Evolutionary conservation across 2,113 vertebrate genomes (phyloP).

Genomic region (Mormyrus iriodes): DNA sequence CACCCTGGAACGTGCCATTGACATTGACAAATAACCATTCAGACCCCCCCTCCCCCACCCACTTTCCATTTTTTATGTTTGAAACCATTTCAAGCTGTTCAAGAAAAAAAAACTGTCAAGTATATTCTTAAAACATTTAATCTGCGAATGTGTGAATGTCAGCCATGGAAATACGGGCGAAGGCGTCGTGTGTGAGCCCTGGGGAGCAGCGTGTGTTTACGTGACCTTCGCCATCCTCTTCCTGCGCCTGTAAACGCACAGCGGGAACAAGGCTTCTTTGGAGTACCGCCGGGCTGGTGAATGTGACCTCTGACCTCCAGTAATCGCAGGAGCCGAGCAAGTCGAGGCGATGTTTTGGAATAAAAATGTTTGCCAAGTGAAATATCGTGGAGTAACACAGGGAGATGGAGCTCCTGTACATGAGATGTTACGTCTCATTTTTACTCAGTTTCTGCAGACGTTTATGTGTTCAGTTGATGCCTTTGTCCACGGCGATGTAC

Average conservation of each 20-base stretch:
- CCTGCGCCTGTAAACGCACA: not conserved
- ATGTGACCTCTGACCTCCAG: not conserved
- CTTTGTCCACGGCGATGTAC: not conserved
- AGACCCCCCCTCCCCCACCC: not conserved
- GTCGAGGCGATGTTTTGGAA: not conserved
- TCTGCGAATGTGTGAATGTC: not conserved
- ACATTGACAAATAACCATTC: not conserved
- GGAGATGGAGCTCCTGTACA: not conserved
- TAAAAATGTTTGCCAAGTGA: not conserved
- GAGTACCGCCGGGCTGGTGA: not conserved
- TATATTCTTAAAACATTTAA: not conserved
- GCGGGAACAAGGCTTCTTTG: not conserved
- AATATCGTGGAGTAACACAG: not conserved
- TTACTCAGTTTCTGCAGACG: not conserved
- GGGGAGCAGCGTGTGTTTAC: not conserved
- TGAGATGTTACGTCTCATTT: not conserved
- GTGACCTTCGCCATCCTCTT: not conserved
- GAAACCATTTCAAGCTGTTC: not conserved
- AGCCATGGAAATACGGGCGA: too few species aligned
- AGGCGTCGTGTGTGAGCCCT: not conserved
- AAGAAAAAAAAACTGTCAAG: not conserved
- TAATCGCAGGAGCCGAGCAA: not conserved
- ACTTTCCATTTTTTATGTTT: not conserved
- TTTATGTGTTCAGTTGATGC: not conserved
- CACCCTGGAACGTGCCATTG: constrained; percentile 2